phyloP scores from a whole-genome alignment of 2,113 vertebrate genomes.

The Gopherus flavomarginatus region DNA sequence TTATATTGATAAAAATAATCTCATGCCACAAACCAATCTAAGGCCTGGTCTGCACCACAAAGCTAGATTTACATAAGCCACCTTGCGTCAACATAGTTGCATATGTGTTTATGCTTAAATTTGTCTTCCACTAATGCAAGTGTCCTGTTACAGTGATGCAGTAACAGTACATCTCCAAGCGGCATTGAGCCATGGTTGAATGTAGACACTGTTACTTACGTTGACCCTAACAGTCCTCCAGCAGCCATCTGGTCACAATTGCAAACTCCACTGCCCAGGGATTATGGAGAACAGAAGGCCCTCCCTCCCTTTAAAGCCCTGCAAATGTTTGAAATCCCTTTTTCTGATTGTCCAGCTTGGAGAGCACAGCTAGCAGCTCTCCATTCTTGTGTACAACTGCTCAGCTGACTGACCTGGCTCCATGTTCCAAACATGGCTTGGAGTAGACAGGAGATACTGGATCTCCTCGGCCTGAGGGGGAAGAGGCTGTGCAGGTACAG shows the following conservation, averaged over 20 bases:
- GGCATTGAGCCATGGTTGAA: not conserved
- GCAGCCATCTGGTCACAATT: not conserved
- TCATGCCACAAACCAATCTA: not conserved
- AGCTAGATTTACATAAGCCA: not conserved
- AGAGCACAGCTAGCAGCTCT: not conserved
- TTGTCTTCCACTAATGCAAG: not conserved
- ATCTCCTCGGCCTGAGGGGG: not conserved
- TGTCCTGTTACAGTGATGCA: not conserved
- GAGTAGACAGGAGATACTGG: not conserved
- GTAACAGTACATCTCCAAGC: not conserved
- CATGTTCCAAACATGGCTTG: not conserved
- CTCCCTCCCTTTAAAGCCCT: not conserved
- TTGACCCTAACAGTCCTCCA: not conserved
- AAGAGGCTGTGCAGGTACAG: not conserved
- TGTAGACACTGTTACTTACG: not conserved
- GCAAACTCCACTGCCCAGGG: not conserved
- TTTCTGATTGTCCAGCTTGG: not conserved
- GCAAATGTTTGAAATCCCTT: not conserved
- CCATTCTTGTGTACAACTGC: not conserved
- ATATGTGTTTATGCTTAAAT: not conserved
- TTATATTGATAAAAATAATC: not conserved
- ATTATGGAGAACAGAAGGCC: not conserved
- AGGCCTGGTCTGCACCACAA: not conserved
- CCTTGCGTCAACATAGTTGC: not conserved
- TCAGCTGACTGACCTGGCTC: not conserved